Evolutionary conservation across 2,113 vertebrate genomes (phyloP), one percentile per base, ranked within the genome.

Genomic region (Scomber colias): DNA sequence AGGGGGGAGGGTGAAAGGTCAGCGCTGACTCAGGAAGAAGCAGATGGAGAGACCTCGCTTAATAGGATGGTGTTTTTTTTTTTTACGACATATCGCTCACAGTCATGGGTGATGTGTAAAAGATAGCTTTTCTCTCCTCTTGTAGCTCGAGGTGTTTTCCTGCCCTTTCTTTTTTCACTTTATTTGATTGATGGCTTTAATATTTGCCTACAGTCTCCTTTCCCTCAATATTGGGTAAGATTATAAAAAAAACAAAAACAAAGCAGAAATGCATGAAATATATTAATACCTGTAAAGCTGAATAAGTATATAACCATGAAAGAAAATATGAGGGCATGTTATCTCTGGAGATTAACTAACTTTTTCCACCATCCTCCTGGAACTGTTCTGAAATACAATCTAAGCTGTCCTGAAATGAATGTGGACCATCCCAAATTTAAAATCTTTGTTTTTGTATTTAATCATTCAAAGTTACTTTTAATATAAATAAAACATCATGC

Each of bases 161-260:
- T 40, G 16, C 76, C 40, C 21, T 44, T 63, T 57, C 27, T 66
- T 61, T 70, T 50, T 16, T 48, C 57, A 74, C 79, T 81, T 87
- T 53, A 21, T 21, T 70, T 91, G 89, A 95, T 91, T 90, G 88
- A 93, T 93, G 79, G 76, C 84, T 87, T 88, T 88, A 93, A 90
- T 93, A 90, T 92, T 93, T 87, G 87, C 78, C 71, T 83, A 73
- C 63, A 15, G 77, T 81, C 59, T 55, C 56, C 40, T 40, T 54
- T 76, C 77, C 79, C 60, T 71, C 64, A 84, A 73, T 57, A 53
- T 51, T 46, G 54, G 70, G 19, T 14, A 40, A 15, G 10, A 21
- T 4, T 10, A 67, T 64, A 68, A 85, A 66, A 75, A 74, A 85
- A 73, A 78, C 21, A 50, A 79, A 74, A 83, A 83, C 56, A 88